Evolutionary conservation across 2,797 vertebrate species (phyloP).

Genomic region (Petrocephalus sullivani): DNA sequence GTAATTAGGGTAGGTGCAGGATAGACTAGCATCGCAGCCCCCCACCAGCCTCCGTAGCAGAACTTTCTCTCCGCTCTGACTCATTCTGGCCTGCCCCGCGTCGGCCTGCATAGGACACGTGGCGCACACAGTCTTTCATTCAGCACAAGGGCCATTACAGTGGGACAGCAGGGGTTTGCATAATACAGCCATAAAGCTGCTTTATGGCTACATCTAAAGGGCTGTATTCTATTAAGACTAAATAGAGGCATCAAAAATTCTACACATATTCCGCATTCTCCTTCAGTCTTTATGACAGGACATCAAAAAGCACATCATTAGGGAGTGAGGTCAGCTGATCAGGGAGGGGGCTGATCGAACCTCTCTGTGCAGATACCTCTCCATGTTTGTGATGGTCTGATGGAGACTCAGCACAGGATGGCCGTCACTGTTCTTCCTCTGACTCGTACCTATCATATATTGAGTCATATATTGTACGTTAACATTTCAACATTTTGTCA

Average conservation of each 20-base stretch:
- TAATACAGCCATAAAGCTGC: conserved; percentile 43
- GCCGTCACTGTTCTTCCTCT: neutral
- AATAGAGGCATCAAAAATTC: conserved; percentile 38
- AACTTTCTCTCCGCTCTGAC: neutral
- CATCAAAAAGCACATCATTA: conserved; percentile 33
- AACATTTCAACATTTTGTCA: no score
- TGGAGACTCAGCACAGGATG: neutral
- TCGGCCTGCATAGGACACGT: conserved; percentile 29
- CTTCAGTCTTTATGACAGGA: conserved; percentile 27
- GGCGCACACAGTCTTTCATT: conserved; percentile 36
- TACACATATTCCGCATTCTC: conserved; percentile 32
- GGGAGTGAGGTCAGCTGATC: conserved; percentile 24
- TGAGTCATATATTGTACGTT: no score
- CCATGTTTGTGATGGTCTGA: neutral
- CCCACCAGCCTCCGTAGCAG: neutral
- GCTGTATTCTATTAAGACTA: conserved; percentile 41
- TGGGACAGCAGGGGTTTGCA: conserved; percentile 36
- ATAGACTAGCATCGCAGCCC: neutral
- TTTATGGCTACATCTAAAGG: conserved; percentile 45
- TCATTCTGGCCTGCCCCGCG: conserved; percentile 28
- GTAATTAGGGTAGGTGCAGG: neutral
- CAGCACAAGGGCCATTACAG: conserved; percentile 35
- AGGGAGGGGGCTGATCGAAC: neutral
- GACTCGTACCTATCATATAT: no score
- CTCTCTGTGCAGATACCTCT: neutral